Evolutionary conservation across 1,140 invertebrate genomes (phyloP), one percentile per base, ranked within the genome.

Genomic region (Ooceraea biroi): DNA sequence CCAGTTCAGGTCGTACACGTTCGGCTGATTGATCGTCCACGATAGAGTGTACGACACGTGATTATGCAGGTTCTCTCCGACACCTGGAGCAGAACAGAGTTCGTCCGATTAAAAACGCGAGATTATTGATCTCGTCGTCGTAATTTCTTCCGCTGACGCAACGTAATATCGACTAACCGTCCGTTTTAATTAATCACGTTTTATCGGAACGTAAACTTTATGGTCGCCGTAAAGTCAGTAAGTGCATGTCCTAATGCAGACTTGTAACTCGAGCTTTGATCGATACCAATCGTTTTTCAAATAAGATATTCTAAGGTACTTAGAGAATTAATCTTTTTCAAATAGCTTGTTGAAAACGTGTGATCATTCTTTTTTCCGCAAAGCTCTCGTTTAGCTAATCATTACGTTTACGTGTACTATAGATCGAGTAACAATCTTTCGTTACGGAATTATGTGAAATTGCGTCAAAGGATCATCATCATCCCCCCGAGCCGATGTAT

Each of bases 11-110:
- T 96, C 95, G 52, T 95, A 95, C 0, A 93, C 92, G 57, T 96
- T 95, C 3, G 94, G 95, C 72, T 95, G 92, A 85, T 95, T 95
- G 46, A 93, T 95, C 73, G 82, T 93, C 83, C 84, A 95, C 1
- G 91, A 92, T 48, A 96, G 85, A 12, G 93, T 95, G 46, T 95
- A 96, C 0, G 96, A 96, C 0, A 97, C 96, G 85, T 97, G 97
- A 90, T 97, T 97, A 12, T 97, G 97, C 0, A 97, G 92, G 90
- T 97, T 97, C 80, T 96, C 95, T 0, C 97, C 97, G 2, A 98
- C 97, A 0, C 97, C 97, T 87, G 48, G 2, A 44, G 41, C 65
- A 69, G n/a, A n/a, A 19, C 73, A 11, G 11, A 14, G 10, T 30
- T 50, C 8, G 3, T 0, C 14, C 11, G 22, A 58, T 58, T 36